A percentile compares a stretch with the other conserved stretches of the same genome.
phyloP scores from a whole-genome alignment of 2,888 invertebrate species.

The Cheilosia variabilis region DNA sequence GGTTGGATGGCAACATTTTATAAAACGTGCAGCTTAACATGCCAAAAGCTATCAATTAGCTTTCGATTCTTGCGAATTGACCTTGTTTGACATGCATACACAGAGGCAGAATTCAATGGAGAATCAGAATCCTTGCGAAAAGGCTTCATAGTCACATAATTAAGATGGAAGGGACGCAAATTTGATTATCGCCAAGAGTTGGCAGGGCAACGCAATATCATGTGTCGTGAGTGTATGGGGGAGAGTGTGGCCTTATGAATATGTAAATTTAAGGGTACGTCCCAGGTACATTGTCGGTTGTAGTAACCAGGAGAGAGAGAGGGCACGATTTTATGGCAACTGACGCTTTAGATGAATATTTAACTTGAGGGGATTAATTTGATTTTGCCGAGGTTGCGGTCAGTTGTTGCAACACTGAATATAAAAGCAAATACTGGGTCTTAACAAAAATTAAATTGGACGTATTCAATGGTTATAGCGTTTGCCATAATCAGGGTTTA shows the following conservation, averaged over 20 bases:
- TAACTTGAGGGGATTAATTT: constrained; percentile 55
- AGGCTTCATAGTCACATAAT: constrained; percentile 60
- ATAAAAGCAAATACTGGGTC: too few species aligned
- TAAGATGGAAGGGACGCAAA: constrained; percentile 63
- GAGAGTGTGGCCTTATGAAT: constrained; percentile 15
- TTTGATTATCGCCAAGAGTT: constrained; percentile 62
- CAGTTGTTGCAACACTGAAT: constrained; percentile 11
- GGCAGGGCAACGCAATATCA: constrained; percentile 36
- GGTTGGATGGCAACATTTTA: not conserved
- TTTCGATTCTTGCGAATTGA: constrained; percentile 25
- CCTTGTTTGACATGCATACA: constrained; percentile 37
- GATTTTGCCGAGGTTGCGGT: constrained; percentile 42
- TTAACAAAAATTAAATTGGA: too few species aligned
- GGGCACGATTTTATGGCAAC: constrained; percentile 35
- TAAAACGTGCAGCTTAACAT: constrained; percentile 18
- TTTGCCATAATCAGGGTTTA: too few species aligned
- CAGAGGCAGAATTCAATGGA: constrained; percentile 3
- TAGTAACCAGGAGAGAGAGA: not conserved
- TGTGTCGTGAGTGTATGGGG: not conserved
- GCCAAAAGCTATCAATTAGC: constrained; percentile 43
- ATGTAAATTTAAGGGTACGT: constrained; percentile 30
- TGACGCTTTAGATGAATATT: constrained; percentile 52
- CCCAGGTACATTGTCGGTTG: constrained; percentile 8
- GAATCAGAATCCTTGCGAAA: constrained; percentile 56
- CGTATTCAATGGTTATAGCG: too few species aligned